Percentiles rank a stretch among this genome's conserved stretches.
phyloP scores from a whole-genome alignment of 2,113 vertebrate species.

The Dunckerocampus dactyliophorus region DNA sequence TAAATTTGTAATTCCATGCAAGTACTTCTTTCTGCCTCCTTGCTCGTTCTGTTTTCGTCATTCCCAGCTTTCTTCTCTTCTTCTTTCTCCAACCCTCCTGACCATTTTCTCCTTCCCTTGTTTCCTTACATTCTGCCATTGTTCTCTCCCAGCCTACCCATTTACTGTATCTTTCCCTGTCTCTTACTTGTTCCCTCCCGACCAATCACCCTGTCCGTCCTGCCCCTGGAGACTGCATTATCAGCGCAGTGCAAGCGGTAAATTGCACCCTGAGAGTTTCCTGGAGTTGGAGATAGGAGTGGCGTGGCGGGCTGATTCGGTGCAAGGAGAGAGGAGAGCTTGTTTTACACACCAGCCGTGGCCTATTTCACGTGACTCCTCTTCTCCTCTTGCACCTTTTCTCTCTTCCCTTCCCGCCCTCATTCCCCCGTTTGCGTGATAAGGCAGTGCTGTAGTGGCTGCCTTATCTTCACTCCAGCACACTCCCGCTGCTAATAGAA shows the following conservation, averaged over 20 bases:
- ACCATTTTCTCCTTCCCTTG: constrained; percentile 26
- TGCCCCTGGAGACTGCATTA: constrained; percentile 57
- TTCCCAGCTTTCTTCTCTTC: constrained; percentile 20
- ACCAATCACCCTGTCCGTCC: constrained; percentile 45
- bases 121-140: constrained; percentile 5
- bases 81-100: constrained; percentile 14
- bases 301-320: constrained; percentile 14
- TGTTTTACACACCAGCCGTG: constrained; percentile 75
- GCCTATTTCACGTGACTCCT: constrained; percentile 36
- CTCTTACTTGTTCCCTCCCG: constrained; percentile 38
- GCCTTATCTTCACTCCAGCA: constrained; percentile 86
- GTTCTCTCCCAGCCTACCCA: constrained; percentile 1
- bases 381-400: constrained; percentile 68
- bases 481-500: constrained; percentile 86
- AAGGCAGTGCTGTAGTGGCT: constrained; percentile 76
- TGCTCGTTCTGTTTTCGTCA: constrained; percentile 13
- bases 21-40: constrained; percentile 17
- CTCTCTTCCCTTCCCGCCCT: constrained; percentile 27
- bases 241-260: constrained; percentile 55
- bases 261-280: constrained; percentile 70
- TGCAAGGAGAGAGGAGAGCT: constrained; percentile 47
- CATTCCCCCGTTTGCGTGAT: constrained; percentile 39
- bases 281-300: constrained; percentile 73
- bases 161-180: constrained; percentile 21
- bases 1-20: constrained; percentile 44